Conservation (phyloP, 2,888 invertebrate species). For the Pandemis cinnamomeana region DNA sequence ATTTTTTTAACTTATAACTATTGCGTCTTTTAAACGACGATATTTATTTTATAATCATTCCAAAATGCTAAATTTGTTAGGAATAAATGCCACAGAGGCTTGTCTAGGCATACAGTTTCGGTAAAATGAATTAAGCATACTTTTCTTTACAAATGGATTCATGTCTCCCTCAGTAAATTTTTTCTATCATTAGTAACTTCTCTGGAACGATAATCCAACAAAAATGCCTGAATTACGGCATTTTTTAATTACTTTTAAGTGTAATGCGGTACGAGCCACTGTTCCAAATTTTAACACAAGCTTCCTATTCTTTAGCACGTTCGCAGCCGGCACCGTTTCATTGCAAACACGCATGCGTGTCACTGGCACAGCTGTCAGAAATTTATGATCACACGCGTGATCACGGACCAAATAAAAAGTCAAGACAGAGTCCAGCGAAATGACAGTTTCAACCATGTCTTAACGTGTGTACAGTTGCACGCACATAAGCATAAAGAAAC, state of each 20-base stretch:
- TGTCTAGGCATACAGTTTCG: background rate
- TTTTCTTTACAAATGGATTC: background rate
- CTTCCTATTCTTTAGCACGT: background rate
- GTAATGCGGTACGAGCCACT: background rate
- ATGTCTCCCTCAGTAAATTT: background rate
- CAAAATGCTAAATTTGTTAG: background rate
- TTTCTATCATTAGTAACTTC: background rate
- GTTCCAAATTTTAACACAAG: background rate
- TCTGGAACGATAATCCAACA: background rate
- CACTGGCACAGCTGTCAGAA: too few relatives aligned
- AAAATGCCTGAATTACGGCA: background rate
- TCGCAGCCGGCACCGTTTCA: too few relatives aligned
- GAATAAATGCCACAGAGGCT: background rate
- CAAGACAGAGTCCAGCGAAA: too few relatives aligned
- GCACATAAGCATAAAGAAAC: too few relatives aligned
- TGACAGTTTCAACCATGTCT: too few relatives aligned
- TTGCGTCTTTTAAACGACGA: background rate
- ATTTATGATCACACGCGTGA: too few relatives aligned
- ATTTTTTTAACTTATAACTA: background rate
- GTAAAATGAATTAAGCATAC: background rate
- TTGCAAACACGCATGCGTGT: too few relatives aligned
- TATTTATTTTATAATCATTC: conserved; percentile 1
- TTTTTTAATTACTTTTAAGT: background rate
- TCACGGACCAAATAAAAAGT: too few relatives aligned
- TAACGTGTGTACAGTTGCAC: too few relatives aligned